Evolutionary conservation across 2,888 invertebrate genomes (phyloP), one percentile per base, ranked within the genome.

Genomic region (Globia sparganii): DNA sequence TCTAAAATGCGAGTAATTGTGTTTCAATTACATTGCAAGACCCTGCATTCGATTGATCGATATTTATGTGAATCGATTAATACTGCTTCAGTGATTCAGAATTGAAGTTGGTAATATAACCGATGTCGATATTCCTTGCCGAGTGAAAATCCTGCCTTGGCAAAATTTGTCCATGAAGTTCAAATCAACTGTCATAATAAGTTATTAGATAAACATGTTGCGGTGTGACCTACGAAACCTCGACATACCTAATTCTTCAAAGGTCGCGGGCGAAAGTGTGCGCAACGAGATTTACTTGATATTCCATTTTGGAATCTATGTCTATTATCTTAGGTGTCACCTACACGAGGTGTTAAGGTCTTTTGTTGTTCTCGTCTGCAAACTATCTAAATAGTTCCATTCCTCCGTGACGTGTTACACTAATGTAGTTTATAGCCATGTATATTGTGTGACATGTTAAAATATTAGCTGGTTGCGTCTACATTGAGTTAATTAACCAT

Each of bases 351-450:
- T 67, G 31, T 49, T 70, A 72, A 61, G 49, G 53, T 76, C 49
- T 66, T 66, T 79, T 75, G 76, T 85, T 87, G 49, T 85, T 78
- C 65, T 87, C 82, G 81, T 84, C 78, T 85, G 82, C 70, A 82
- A 77, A 86, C 81, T 86, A 85, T 88, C 89, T 91, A 89, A 89
- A 86, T 86, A 71, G 80, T 70, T 80, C 77, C 67, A 82, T 90
- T 89, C 84, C 87, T 87, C 70, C 84, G 67, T 84, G 70, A 81
- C 78, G 75, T 81, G 74, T 67, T 69, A 79, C 69, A 77, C 61
- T 85, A 80, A 86, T 81, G 84, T 64, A 74, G 76, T 72, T 77
- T 53, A 62, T 62, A 46, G 61, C 25, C 59, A 61, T 21, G 11
- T 77, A 69, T 53, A 59, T 46, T 73, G 53, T 76, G 69, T 67